Conservation (phyloP, 2,888 invertebrate genomes). For the Monochamus alternatus region DNA sequence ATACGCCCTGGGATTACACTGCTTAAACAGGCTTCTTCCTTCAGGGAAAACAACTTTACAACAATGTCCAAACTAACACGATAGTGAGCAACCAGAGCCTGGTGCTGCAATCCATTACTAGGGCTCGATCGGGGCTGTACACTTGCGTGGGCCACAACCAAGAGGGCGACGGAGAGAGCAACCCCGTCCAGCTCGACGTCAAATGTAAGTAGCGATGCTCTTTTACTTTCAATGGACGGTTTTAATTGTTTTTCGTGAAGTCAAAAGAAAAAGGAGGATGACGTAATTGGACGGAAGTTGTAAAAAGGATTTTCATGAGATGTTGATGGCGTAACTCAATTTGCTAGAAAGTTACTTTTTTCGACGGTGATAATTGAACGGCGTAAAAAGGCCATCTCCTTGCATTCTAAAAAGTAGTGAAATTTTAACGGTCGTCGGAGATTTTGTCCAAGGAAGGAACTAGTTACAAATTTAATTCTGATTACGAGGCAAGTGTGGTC, state of each 20-base stretch:
- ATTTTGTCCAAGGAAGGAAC: too few relatives aligned
- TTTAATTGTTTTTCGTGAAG: neutral
- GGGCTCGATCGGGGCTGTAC: conserved; percentile 85
- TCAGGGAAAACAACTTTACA: conserved; percentile 84
- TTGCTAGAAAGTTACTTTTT: too few relatives aligned
- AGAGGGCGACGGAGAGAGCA: conserved; percentile 91
- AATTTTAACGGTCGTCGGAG: too few relatives aligned
- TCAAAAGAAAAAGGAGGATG: too few relatives aligned
- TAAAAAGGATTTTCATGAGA: too few relatives aligned
- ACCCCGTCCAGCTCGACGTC: conserved; percentile 87
- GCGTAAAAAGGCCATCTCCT: too few relatives aligned
- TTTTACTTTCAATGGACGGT: neutral
- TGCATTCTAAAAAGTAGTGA: too few relatives aligned
- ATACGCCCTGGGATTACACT: neutral
- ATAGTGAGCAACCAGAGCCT: conserved; percentile 92
- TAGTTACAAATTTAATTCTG: too few relatives aligned
- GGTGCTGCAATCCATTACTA: conserved; percentile 88
- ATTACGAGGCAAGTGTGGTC: too few relatives aligned
- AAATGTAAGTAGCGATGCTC: conserved; percentile 82
- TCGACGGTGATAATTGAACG: too few relatives aligned
- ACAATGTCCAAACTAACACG: conserved; percentile 85
- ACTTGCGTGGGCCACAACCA: conserved; percentile 91
- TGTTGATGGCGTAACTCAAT: too few relatives aligned
- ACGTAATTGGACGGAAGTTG: too few relatives aligned
- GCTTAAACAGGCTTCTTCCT: conserved; percentile 46